Base-by-base conservation (phyloP, 2,113 vertebrate species). In the Prochilodus magdalenae region DNA sequence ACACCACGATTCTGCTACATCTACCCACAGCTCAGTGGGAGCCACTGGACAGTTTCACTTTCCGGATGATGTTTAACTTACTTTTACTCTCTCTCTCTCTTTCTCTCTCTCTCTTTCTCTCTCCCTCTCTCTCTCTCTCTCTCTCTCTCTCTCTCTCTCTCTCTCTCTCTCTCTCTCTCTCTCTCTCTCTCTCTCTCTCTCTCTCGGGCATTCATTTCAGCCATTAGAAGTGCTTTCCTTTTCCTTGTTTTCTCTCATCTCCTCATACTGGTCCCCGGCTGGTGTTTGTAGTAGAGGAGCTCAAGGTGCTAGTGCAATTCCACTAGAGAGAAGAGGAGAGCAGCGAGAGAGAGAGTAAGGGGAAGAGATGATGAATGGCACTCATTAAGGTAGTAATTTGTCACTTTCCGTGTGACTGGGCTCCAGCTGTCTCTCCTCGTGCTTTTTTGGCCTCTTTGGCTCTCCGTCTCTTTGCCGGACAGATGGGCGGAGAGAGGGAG, bases 351-450 rank as follows among this genome's bases (percentile, higher is more conserved):
- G 73, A 16, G n/a, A 53, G 83, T 75, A 85, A 85, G 89, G 87
- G 86, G 59, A 60, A 81, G 87, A 86, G 81, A 80, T 96, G 96
- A 96, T 96, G 92, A 96, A 96, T 95, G 88, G 77, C 90, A 93
- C 90, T 93, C 92, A 93, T 93, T 92, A 89, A 88, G 88, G 89
- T 88, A 91, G 93, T 93, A 95, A 95, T 95, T 94, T 95, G 94
- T 95, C 93, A 94, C 92, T 94, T 92, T 93, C 94, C 92, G 85
- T 94, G 89, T 94, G 93, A 94, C 91, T 94, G 91, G 89, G 90
- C 91, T 94, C 93, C 94, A 95, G 93, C 93, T 95, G 94, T 95
- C 92, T 90, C 90, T 91, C 90, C 90, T 76, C 90, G 92, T 91
- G 90, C 90, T 90, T 87, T 60, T 90, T 91, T 89, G 85, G 85